phyloP scores from a whole-genome alignment of 2,888 invertebrate genomes.

The Drosophila demipolita region DNA sequence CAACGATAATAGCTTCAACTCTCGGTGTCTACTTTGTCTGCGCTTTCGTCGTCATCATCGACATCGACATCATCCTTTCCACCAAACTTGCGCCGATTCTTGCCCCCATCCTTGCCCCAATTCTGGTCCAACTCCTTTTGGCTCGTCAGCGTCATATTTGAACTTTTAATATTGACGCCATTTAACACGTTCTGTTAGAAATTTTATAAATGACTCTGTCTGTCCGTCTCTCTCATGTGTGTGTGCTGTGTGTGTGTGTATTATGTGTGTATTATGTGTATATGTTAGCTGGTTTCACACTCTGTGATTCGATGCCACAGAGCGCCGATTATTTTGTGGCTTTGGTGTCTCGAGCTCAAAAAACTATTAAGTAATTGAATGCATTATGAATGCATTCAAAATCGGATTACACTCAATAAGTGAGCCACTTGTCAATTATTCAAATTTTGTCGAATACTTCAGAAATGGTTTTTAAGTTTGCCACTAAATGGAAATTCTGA shows the following conservation, averaged over 20 bases:
- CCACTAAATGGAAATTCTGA: not conserved
- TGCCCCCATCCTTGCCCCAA: not conserved
- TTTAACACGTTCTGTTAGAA: constrained; percentile 77
- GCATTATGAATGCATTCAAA: constrained; percentile 45
- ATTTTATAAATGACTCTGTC: constrained; percentile 80
- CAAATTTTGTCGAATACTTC: constrained; percentile 11
- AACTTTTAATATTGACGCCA: constrained; percentile 81
- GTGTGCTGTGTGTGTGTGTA: not conserved
- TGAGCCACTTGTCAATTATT: constrained; percentile 16
- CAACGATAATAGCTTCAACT: constrained; percentile 76
- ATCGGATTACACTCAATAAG: constrained; percentile 15
- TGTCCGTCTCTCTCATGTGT: constrained; percentile 31
- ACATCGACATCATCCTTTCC: constrained; percentile 10
- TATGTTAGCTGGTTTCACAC: not conserved
- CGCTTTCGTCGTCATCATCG: constrained; percentile 31
- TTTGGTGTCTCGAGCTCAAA: not conserved
- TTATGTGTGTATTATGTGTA: not conserved
- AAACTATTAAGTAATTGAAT: constrained; percentile 50
- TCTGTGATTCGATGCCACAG: constrained; percentile 11
- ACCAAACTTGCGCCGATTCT: constrained; percentile 8
- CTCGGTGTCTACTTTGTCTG: constrained; percentile 49
- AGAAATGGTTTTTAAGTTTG: not conserved
- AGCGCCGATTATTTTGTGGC: constrained; percentile 42
- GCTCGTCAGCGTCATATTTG: constrained; percentile 77
- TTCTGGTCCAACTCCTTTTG: constrained; percentile 5